A percentile compares a stretch with the other conserved stretches of the same genome.
Evolutionary conservation across 2,797 vertebrate genomes (phyloP).

Genomic region (Poeciliopsis gracilis): DNA sequence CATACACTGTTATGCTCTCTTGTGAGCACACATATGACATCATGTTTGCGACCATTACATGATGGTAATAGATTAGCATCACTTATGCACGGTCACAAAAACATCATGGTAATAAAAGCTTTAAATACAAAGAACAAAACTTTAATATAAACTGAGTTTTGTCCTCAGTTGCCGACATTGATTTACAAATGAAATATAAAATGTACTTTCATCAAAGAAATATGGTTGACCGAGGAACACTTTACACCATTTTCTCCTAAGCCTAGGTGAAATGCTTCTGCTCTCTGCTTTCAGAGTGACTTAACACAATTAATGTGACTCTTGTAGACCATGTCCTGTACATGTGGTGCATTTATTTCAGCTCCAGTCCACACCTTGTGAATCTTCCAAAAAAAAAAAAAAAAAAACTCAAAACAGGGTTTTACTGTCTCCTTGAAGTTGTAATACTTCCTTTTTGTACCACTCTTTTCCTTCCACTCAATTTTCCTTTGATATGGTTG

Average conservation of each 20-base stretch:
- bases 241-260: background rate
- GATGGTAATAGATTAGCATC: constrained; percentile 17
- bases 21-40: constrained; percentile 21
- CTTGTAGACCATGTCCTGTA: background rate
- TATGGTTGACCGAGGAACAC: background rate
- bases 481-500: background rate
- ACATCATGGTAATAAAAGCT: constrained; percentile 5
- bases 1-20: constrained; percentile 2
- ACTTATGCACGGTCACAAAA: constrained; percentile 7
- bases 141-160: too few species aligned
- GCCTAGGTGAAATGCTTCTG: background rate
- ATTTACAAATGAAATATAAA: background rate
- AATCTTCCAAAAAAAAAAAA: background rate
- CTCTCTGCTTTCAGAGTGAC: background rate
- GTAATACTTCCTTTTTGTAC: background rate
- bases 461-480: background rate
- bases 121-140: constrained; percentile 10
- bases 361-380: background rate
- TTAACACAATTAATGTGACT: background rate
- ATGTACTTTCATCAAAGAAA: background rate
- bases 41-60: background rate
- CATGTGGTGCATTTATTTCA: background rate
- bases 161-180: too few species aligned
- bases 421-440: background rate
- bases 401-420: background rate